These are phyloP conservation scores for Megaceryle maxima DNA, from an alignment of 2,113 vertebrate genomes.

Conservation along the genomic window DNA sequence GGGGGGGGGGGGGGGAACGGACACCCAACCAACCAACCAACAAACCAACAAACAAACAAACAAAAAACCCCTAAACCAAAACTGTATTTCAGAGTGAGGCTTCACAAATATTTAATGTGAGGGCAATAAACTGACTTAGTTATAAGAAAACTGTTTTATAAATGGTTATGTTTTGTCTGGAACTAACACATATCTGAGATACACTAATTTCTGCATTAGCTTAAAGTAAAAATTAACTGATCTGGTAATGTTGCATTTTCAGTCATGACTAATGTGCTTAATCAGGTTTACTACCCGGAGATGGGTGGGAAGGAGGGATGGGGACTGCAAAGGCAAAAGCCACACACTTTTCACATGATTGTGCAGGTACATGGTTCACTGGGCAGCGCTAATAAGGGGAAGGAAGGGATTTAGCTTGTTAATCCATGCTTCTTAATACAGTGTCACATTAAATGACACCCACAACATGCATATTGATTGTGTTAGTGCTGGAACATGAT, in stretches of 20 bases:
- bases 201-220: not conserved
- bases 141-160: not conserved
- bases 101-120: not conserved
- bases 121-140: not conserved
- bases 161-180: not conserved
- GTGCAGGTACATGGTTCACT: constrained; percentile 9
- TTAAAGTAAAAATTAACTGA: not conserved
- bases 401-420: constrained; percentile 58
- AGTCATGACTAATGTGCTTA: not conserved
- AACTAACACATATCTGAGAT: not conserved
- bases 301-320: not conserved
- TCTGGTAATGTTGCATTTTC: not conserved
- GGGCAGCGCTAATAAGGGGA: constrained; percentile 42
- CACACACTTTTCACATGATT: not conserved
- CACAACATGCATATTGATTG: not conserved
- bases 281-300: not conserved
- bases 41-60: no score
- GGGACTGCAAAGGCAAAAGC: not conserved
- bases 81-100: not conserved
- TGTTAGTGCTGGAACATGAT: not conserved
- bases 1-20: no score
- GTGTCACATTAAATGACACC: constrained; percentile 40
- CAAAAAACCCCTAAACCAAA: not conserved
- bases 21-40: no score
- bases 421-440: constrained; percentile 38